phyloP scores from a whole-genome alignment of 2,113 vertebrate species.

The Peucedramus taeniatus region DNA sequence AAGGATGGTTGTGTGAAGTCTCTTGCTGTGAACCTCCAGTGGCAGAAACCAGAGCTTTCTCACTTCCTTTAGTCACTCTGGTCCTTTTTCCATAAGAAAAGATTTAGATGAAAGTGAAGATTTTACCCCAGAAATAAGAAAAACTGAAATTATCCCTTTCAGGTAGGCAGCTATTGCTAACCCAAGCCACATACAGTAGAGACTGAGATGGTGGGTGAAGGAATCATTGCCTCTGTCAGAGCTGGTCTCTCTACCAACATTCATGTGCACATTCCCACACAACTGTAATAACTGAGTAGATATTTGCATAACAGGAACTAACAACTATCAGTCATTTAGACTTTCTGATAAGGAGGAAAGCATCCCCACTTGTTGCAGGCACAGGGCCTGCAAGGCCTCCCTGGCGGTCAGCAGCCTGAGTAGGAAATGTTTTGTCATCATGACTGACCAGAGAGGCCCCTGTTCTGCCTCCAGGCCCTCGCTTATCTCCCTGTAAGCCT shows the following conservation, averaged over 20 bases:
- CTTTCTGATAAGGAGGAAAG: neutral
- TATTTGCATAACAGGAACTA: neutral
- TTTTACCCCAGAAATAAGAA: neutral
- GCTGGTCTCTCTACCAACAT: neutral
- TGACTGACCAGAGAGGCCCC: too few relatives aligned
- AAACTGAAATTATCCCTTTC: neutral
- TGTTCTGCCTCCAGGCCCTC: too few relatives aligned
- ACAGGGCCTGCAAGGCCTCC: too few relatives aligned
- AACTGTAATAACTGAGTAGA: accelerated
- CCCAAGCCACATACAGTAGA: neutral
- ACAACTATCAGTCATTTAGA: neutral
- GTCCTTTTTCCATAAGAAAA: neutral
- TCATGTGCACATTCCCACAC: neutral
- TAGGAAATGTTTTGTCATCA: too few relatives aligned
- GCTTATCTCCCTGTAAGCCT: too few relatives aligned
- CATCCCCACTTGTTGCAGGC: too few relatives aligned
- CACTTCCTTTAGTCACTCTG: neutral
- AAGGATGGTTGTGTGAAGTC: neutral
- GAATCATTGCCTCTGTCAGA: neutral
- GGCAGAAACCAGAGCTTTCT: neutral
- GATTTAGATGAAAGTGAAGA: neutral
- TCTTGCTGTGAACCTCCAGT: neutral
- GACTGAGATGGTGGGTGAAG: neutral
- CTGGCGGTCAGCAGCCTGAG: too few relatives aligned
- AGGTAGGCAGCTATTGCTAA: neutral